Evolutionary conservation across 1,140 invertebrate species (phyloP), one percentile per base, ranked within the genome.

Genomic region (Ladona fulva): DNA sequence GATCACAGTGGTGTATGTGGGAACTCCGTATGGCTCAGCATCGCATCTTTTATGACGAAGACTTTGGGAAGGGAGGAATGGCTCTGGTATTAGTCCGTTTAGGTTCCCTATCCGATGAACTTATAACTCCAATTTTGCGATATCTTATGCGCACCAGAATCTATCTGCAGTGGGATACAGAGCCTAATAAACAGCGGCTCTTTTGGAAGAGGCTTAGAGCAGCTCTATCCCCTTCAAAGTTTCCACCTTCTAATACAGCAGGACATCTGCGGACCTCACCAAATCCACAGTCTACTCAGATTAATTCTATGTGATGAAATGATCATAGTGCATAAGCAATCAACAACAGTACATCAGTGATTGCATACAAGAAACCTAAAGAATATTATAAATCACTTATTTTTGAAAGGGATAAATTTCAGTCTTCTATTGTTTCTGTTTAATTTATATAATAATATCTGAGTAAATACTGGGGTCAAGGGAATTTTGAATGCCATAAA

Each of bases 1-100:
- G 87, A 80, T 91, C 90, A 59, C 88, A 90, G 52, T 92, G 90
- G 91, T 92, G 90, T 81, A 81, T 87, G 29, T 90, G 90, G 86
- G 91, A 92, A 82, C 88, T 89, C 11, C 87, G 90, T 79, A 83
- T 90, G 8, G 90, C 90, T 0, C 84, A 87, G 77, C 82, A 80
- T 76, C 82, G 79, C 25, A 66, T 87, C 80, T 83, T 87, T 12
- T 85, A 87, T 81, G 78, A 84, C 42, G 80, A 83, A 44, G 76
- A 81, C 22, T 82, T 81, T 0, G 84, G 86, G 77, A 85, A 85
- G 42, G 82, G 82, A 8, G 85, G 88, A 77, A 88, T 90, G 80
- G 87, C 88, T 1, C 81, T 91, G 66, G 86, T 91, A 14, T 82
- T 92, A 74, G 85, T 91, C 29, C 88, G 88, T 80, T 81, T 90